Percentiles rank a stretch among this genome's conserved stretches.
These are phyloP conservation scores for Paratrypauchen microcephalus DNA, from an alignment of 2,797 vertebrate genomes.

Conservation along the genomic window DNA sequence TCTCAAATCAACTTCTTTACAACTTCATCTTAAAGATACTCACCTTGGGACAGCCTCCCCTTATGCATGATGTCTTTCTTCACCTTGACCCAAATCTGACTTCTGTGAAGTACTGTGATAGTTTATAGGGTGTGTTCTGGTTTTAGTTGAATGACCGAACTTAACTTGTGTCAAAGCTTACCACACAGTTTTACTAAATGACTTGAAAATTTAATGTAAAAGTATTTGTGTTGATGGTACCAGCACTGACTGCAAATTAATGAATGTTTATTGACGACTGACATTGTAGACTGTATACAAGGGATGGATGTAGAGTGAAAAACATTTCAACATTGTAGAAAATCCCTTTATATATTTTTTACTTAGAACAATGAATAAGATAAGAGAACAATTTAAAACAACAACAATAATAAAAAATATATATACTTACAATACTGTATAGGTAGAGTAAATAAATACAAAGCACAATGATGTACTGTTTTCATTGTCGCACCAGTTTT, in stretches of 20 bases:
- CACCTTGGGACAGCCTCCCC: conserved; percentile 55
- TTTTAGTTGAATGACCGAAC: not conserved
- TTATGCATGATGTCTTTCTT: conserved; percentile 60
- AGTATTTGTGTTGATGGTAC: conserved; percentile 43
- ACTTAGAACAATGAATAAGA: not conserved
- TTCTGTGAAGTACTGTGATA: conserved; percentile 73
- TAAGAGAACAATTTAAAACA: no score
- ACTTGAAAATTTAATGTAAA: conserved; percentile 38
- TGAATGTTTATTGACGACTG: conserved; percentile 34
- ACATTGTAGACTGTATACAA: conserved; percentile 22
- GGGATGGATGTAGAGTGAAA: conserved; percentile 1
- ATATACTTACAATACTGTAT: no score
- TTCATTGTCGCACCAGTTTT: not conserved
- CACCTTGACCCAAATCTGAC: conserved; percentile 60
- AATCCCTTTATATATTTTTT: not conserved
- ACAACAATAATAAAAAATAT: no score
- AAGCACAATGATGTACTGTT: not conserved
- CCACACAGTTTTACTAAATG: conserved; percentile 21
- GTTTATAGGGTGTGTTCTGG: conserved; percentile 32
- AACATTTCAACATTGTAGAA: not conserved
- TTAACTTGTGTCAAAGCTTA: conserved; percentile 21
- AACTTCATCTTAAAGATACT: conserved; percentile 52
- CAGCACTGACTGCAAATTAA: conserved; percentile 46
- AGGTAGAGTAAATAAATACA: no score
- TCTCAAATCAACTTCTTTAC: conserved; percentile 41